These are phyloP conservation scores for Hypena proboscidalis DNA, from an alignment of 2,888 invertebrate species.

Conservation along the genomic window DNA sequence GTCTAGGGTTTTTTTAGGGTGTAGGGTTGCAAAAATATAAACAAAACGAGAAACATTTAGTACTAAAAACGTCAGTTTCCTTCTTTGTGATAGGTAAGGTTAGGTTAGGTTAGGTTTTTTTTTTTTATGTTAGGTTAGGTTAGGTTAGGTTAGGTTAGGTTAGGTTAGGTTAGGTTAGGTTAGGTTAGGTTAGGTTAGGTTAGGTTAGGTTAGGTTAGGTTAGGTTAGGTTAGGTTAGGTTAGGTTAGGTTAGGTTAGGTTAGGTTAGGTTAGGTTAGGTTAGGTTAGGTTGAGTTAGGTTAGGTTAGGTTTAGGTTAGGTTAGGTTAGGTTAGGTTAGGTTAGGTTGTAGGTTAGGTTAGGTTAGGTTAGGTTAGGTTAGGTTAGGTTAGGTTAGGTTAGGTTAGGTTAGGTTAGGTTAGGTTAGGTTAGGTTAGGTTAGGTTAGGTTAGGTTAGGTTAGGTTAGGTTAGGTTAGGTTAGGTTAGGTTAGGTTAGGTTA, in stretches of 20 bases:
- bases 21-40: no score
- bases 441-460: slow-evolving; percentile 17
- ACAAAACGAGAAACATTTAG: no score
- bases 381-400: slow-evolving; percentile 19
- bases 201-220: slow-evolving; percentile 27
- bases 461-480: slow-evolving; percentile 18
- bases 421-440: slow-evolving; percentile 16
- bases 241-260: slow-evolving; percentile 25
- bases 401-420: slow-evolving; percentile 19
- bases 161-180: slow-evolving; percentile 26
- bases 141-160: slow-evolving; percentile 26
- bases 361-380: slow-evolving; percentile 19
- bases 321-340: slow-evolving; percentile 23
- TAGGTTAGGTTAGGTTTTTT: slow-evolving; percentile 22
- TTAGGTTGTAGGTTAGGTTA: slow-evolving; percentile 17
- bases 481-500: slow-evolving; percentile 34
- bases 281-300: slow-evolving; percentile 25
- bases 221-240: slow-evolving; percentile 25
- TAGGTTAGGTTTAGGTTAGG: slow-evolving; percentile 26
- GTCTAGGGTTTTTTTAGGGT: slow-evolving; percentile 9
- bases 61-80: no score
- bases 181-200: slow-evolving; percentile 26
- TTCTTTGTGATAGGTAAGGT: slow-evolving; percentile 22
- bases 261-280: slow-evolving; percentile 25
- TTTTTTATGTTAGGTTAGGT: slow-evolving; percentile 20